Evolutionary conservation across 23 tunicate species (phyloP).

Genomic region (Trididemnum clinides): DNA sequence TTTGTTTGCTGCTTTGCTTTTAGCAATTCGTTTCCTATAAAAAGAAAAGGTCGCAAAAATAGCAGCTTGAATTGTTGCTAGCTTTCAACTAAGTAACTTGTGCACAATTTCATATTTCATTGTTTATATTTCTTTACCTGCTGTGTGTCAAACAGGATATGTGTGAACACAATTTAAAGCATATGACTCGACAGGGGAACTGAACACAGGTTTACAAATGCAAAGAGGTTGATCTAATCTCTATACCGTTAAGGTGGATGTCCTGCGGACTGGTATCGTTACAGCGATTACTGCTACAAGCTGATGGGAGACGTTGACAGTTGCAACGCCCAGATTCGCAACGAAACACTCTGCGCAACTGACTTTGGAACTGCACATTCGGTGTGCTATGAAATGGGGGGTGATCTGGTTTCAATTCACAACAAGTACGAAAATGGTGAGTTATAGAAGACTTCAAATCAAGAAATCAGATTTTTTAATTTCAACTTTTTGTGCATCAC

Average conservation of each 20-base stretch:
- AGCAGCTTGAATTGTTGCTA: no score
- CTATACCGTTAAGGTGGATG: constrained; percentile 73
- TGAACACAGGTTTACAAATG: no score
- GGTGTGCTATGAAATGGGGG: constrained; percentile 51
- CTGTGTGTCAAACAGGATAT: no score
- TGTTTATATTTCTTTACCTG: no score
- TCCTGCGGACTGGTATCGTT: constrained; percentile 66
- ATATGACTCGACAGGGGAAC: no score
- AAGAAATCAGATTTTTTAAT: background rate
- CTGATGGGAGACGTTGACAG: constrained; percentile 55
- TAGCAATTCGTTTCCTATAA: no score
- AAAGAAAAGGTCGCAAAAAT: no score
- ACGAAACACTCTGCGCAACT: constrained; percentile 53
- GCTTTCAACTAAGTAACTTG: no score
- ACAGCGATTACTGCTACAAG: constrained; percentile 77
- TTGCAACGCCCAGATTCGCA: constrained; percentile 52
- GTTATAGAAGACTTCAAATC: background rate
- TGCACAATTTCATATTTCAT: no score
- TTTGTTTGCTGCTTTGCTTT: no score
- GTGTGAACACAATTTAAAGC: no score
- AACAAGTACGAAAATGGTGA: constrained; percentile 93
- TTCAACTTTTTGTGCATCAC: background rate
- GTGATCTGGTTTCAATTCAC: constrained; percentile 64
- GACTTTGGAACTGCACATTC: constrained; percentile 55
- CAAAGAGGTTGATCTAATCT: background rate